Evolutionary conservation across 2,888 invertebrate genomes (phyloP).

Genomic region (Scaptomyza flava): DNA sequence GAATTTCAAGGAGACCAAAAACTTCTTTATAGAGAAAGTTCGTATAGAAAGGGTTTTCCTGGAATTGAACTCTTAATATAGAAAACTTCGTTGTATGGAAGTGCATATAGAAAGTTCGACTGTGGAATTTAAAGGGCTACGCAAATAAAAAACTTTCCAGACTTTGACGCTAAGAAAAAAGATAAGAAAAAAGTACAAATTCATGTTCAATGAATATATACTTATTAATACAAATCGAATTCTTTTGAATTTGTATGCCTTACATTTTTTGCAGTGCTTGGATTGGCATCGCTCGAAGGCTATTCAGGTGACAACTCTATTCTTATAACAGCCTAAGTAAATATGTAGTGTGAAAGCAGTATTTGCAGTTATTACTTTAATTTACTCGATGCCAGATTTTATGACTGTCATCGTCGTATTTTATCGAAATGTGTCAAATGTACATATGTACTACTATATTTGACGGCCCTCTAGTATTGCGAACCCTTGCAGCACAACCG

Average conservation of each 20-base stretch:
- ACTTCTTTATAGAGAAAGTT: no score
- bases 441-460: slow-evolving; percentile 1
- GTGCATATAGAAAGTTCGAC: no score
- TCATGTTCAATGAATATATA: no score
- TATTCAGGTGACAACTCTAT: slow-evolving; percentile 65
- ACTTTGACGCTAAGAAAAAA: no score
- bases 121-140: no score
- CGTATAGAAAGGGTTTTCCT: no score
- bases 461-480: slow-evolving; percentile 1
- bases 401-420: slow-evolving; percentile 42
- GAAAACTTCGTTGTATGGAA: no score
- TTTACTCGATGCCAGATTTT: slow-evolving; percentile 35
- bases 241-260: background rate
- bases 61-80: no score
- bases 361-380: slow-evolving; percentile 14
- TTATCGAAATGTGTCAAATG: slow-evolving; percentile 21
- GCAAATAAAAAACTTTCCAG: no score
- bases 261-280: slow-evolving; percentile 29
- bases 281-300: slow-evolving; percentile 12
- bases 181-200: no score
- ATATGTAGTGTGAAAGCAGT: slow-evolving; percentile 25
- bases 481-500: background rate
- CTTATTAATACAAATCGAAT: no score
- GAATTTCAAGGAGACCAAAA: no score
- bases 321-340: slow-evolving; percentile 40